Evolutionary conservation across 2,113 vertebrate species (phyloP).

Genomic region (Cynocephalus volans): DNA sequence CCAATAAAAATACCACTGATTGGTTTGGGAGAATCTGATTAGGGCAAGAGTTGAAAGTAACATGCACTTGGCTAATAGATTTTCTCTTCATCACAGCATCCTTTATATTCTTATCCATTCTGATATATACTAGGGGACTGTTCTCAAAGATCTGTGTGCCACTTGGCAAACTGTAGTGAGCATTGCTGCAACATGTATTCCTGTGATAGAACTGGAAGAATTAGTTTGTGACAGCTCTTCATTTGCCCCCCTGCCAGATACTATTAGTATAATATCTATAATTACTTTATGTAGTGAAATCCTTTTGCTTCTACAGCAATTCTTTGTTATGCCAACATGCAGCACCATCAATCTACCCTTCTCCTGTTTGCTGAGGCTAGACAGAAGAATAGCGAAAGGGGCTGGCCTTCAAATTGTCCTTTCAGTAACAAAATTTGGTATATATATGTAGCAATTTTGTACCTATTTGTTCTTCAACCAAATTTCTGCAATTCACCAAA

Average conservation of each 20-base stretch:
- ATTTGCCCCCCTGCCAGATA: neutral
- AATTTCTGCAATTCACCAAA: neutral
- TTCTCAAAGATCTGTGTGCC: neutral
- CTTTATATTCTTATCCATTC: neutral
- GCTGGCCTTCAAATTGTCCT: neutral
- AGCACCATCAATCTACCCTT: neutral
- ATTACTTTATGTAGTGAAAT: neutral
- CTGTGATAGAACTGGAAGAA: neutral
- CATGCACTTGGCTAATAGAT: constrained; percentile 15
- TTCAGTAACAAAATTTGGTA: neutral
- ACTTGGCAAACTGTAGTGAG: neutral
- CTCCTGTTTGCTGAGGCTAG: neutral
- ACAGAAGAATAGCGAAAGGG: neutral
- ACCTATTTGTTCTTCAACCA: neutral
- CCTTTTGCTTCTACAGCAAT: neutral
- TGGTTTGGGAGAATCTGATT: constrained; percentile 77
- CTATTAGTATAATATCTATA: neutral
- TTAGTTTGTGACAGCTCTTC: neutral
- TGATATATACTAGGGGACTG: neutral
- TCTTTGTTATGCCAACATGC: neutral
- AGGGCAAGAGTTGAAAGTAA: constrained; percentile 66
- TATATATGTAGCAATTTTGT: neutral
- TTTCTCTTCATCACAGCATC: neutral
- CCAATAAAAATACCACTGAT: constrained; percentile 86
- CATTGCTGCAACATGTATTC: neutral